Conservation (phyloP, 2,888 invertebrate genomes). For the Rhagonycha fulva region DNA sequence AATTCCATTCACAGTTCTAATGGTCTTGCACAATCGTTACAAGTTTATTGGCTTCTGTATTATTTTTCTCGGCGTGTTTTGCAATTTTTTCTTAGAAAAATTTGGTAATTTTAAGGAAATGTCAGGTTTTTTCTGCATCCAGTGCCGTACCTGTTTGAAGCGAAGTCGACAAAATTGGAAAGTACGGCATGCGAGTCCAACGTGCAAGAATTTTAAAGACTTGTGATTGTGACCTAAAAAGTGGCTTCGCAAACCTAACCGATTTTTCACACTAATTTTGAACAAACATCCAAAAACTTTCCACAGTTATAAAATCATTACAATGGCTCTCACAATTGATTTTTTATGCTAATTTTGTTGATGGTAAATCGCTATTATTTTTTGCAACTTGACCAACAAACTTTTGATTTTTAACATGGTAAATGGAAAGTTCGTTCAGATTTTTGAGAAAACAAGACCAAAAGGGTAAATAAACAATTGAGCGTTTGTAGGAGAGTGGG, state of each 20-base stretch:
- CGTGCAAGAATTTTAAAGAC: not conserved
- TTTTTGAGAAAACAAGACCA: too few species aligned
- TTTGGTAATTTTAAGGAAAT: not conserved
- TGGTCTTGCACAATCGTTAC: not conserved
- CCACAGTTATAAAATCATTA: not conserved
- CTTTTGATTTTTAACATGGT: not conserved
- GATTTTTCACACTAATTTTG: not conserved
- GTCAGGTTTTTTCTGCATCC: not conserved
- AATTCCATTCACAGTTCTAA: constrained; percentile 3
- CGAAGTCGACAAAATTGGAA: not conserved
- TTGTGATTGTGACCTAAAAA: not conserved
- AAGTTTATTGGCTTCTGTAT: constrained; percentile 1
- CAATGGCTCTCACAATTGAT: not conserved
- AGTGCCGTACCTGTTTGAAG: not conserved
- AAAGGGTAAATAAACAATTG: too few species aligned
- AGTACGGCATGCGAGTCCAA: not conserved
- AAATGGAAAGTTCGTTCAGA: not conserved
- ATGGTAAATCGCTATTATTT: not conserved
- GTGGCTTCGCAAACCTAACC: not conserved
- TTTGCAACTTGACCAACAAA: not conserved
- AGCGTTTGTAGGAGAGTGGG: too few species aligned
- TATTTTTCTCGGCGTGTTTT: not conserved
- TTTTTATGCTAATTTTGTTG: not conserved
- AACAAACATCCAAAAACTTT: not conserved
- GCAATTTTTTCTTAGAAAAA: not conserved